A percentile compares a stretch with the other conserved stretches of the same genome.
phyloP scores from a whole-genome alignment of 2,797 vertebrate species.

The Tachyglossus aculeatus region DNA sequence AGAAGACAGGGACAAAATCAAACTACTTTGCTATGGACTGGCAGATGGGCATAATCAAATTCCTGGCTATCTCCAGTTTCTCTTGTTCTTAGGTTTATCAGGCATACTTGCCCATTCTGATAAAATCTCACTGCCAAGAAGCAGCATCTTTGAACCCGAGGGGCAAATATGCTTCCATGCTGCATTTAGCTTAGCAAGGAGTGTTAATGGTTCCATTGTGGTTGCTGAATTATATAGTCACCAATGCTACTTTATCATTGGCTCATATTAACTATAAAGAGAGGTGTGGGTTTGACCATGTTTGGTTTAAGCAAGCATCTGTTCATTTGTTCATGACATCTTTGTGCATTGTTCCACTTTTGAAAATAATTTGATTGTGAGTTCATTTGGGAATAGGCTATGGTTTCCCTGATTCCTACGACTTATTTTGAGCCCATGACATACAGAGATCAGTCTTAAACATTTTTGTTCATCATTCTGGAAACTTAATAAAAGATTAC shows the following conservation, averaged over 20 bases:
- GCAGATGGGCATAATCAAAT: not conserved
- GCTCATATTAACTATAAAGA: not conserved
- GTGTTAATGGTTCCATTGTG: not conserved
- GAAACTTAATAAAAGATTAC: not conserved
- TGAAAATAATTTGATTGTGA: not conserved
- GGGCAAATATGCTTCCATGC: too few species aligned
- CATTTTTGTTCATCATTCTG: not conserved
- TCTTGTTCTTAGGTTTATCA: not conserved
- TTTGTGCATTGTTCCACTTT: not conserved
- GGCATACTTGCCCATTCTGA: too few species aligned
- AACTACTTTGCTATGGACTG: not conserved
- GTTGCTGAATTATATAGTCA: not conserved
- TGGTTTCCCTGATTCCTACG: not conserved
- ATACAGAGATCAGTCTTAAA: too few species aligned
- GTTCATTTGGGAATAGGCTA: not conserved
- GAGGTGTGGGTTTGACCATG: not conserved
- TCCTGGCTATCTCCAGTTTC: too few species aligned
- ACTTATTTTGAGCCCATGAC: too few species aligned
- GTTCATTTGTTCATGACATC: not conserved
- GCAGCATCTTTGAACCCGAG: too few species aligned
- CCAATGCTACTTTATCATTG: not conserved
- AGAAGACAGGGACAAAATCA: not conserved
- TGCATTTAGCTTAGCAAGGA: not conserved
- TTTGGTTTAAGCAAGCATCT: not conserved
- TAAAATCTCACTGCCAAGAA: too few species aligned